These are phyloP conservation scores for Liolophura sinensis DNA, from an alignment of 1,140 invertebrate species.

Conservation along the genomic window DNA sequence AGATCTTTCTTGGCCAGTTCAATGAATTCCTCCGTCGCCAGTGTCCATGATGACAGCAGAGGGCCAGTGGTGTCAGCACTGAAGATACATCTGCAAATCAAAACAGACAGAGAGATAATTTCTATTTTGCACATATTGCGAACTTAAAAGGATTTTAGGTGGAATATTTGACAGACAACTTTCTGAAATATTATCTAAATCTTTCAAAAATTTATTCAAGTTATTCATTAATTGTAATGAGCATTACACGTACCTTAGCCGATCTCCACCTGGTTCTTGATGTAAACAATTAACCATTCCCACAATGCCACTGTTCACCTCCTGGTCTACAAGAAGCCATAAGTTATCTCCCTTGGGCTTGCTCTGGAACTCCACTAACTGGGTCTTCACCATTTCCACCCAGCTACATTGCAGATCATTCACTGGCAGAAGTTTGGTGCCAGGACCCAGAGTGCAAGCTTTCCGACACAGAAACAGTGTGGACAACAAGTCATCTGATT, in stretches of 20 bases:
- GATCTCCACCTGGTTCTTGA: conserved; percentile 78
- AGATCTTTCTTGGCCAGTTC: conserved; percentile 76
- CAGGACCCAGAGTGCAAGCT: background rate
- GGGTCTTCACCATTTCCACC: conserved; percentile 77
- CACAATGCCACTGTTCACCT: conserved; percentile 70
- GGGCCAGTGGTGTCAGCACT: conserved; percentile 10
- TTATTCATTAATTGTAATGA: background rate
- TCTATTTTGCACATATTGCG: background rate
- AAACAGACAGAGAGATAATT: conserved; percentile 3
- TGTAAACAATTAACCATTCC: conserved; percentile 89
- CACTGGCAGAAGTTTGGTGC: conserved; percentile 30
- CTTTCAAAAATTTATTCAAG: background rate
- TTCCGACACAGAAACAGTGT: conserved; percentile 49
- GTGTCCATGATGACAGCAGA: background rate
- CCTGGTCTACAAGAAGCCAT: conserved; percentile 46
- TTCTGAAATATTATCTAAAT: background rate
- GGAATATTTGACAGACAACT: too few species aligned
- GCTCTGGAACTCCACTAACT: conserved; percentile 55
- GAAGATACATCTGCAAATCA: conserved; percentile 33
- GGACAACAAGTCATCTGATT: conserved; percentile 46
- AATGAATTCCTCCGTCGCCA: conserved; percentile 59
- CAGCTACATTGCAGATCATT: conserved; percentile 65
- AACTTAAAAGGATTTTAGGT: too few species aligned
- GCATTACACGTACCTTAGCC: conserved; percentile 64
- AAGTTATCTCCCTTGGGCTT: conserved; percentile 57